Base-by-base conservation (phyloP, 2,113 vertebrate species). In the Riparia riparia region DNA sequence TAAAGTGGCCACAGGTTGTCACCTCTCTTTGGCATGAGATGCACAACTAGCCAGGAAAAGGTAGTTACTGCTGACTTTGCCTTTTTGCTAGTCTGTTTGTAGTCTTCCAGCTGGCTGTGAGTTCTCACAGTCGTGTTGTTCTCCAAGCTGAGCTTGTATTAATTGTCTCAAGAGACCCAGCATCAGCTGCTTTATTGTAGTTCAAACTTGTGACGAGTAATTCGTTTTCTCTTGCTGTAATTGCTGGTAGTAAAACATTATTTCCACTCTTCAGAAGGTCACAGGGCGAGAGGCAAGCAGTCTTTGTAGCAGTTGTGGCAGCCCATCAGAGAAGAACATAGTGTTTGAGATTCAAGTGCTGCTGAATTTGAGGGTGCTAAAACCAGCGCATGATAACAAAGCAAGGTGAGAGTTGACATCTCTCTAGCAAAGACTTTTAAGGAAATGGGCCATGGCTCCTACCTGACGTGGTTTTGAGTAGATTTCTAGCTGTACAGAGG, bases 111-210 rank as follows among this genome's bases (percentile, higher is more conserved):
- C 76, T 97, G 82, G 68, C 76, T 74, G 44, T 77, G 91, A 68
- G 60, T 42, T 93, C 72, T 73, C 56, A 42, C 37, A 82, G 58
- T 90, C 42, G 16, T 66, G 54, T 78, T 89, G 47, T 88, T 95
- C 91, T 89, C 82, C 56, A 58, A 69, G 71, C 82, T 92, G 82
- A 77, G 49, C 53, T 93, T 93, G n/a, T 56, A 68, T 89, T 93
- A 94, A 86, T 95, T 89, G 90, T 79, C 94, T 79, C 42, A 0
- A 60, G 91, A 79, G 93, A 89, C 41, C 22, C 73, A 82, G 31
- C 57, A 87, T 93, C 84, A 77, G 63, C 66, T 87, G 74, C 81
- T 85, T 96, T 91, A 76, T 89, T 93, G 63, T 85, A 93, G 86
- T 29, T 37, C 81, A 87, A 69, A 76, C 61, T 82, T 82, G 61